Base-by-base conservation (phyloP, 2,113 vertebrate genomes). In the Daphoenositta chrysoptera region DNA sequence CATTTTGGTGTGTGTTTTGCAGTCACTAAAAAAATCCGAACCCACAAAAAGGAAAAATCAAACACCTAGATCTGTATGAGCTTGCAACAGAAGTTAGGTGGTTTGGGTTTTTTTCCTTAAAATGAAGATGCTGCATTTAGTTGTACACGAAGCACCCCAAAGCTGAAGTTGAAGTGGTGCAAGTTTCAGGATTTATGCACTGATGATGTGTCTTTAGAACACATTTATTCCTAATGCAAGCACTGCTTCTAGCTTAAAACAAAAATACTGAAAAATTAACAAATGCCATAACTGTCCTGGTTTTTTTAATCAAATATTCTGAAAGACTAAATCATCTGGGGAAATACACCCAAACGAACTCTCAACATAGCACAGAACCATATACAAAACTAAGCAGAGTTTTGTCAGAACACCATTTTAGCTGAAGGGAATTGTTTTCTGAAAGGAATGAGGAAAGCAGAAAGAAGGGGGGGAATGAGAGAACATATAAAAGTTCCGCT, bases 401-500 rank as follows among this genome's bases (percentile, higher is more conserved):
- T 90, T 90, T 94, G 65, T 94, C 27, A 86, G 94, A 73, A 94
- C 48, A 50, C 68, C 45, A 39, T 91, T 71, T 72, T 57, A 75
- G 85, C 65, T 40, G 35, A 75, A 77, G 61, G 78, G 76, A 92
- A 86, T 77, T 91, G 6, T 92, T 42, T 94, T 93, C 66, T 72
- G 86, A 87, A 87, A 92, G 77, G 80, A 83, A 93, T 56, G 72
- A 90, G 77, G 85, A 93, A 83, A 94, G 87, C 89, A 87, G 60
- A 61, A 83, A 79, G 89, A 93, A 78, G 78, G 68, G 33, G 23
- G 11, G 20, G 19, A 40, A 92, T 84, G 47, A 53, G 77, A 95
- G 90, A 94, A 90, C 93, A 71, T 94, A 97, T 40, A 95, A 95
- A 97, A 97, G 96, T 97, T 96, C 93, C 85, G 96, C 97, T 96